Evolutionary conservation across 2,797 vertebrate genomes (phyloP), one percentile per base, ranked within the genome.

Genomic region (Poeciliopsis paucimaculata): DNA sequence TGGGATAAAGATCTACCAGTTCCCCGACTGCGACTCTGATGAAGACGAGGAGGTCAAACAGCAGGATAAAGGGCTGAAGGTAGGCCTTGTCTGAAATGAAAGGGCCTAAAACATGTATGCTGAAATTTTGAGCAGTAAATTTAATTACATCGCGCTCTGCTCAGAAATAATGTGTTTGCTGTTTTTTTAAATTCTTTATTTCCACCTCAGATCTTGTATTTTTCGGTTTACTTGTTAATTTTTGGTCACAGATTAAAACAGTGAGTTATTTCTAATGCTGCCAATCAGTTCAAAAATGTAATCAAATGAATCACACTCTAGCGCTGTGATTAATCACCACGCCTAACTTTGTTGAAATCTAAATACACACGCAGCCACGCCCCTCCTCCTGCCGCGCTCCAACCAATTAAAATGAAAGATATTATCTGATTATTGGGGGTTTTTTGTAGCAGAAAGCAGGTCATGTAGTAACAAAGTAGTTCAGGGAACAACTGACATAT

Each of bases 1-100:
- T 46, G 97, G 97, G 73, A 98, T 99, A 93, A 98, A 98, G 74
- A 96, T 99, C 49, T 99, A 99, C 92, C 98, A 98, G 95, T 99
- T 99, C 84, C 97, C 97, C 0, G 98, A 98, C 86, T 98, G 97
- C 75, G 98, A 99, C 91, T 98, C 97, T 0, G 98, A 99, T 3
- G 97, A 98, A 86, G 98, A 99, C 2, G 98, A 99, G 71, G 97
- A 98, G 73, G 97, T 98, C 86, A 98, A 98, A 82, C 96, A 97
- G 78, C 97, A 97, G 75, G 98, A 99, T 64, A 97, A 96, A 93
- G 98, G 98, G 82, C 93, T 99, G 87, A 99, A 99, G 96, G 98
- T 98, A 78, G 91, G 87, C 57, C 34, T 2, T 36, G 18, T 60
- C 36, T 60, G 45, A 43, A 66, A 66, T 23, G 11, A 68, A 68